Evolutionary conservation across 2,797 vertebrate genomes (phyloP).

Genomic region (Malurus leucopterus): DNA sequence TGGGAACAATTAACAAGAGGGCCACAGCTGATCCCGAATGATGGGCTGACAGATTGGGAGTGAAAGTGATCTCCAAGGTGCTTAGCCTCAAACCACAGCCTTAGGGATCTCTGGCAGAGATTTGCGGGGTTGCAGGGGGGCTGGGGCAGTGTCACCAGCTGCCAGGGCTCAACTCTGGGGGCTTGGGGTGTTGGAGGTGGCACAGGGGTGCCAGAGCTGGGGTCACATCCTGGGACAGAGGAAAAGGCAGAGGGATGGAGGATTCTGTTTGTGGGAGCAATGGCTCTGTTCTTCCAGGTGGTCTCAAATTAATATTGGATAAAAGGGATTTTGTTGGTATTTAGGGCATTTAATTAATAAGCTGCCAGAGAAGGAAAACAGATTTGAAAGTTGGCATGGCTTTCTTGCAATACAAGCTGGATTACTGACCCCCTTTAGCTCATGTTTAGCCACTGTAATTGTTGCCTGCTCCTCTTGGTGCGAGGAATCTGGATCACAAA

Average conservation of each 20-base stretch:
- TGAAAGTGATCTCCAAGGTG: conserved; percentile 54
- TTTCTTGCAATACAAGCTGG: neutral
- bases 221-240: neutral
- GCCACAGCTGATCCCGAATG: conserved; percentile 43
- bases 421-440: neutral
- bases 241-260: neutral
- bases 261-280: neutral
- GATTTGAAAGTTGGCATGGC: conserved; percentile 11
- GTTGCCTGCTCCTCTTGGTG: neutral
- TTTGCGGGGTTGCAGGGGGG: neutral
- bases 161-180: neutral
- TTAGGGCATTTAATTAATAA: conserved; percentile 41
- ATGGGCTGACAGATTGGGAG: conserved; percentile 52
- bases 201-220: neutral
- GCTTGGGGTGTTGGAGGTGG: neutral
- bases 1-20: conserved; percentile 52
- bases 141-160: neutral
- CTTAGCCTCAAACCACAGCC: conserved; percentile 47
- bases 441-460: neutral
- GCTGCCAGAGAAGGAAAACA: conserved; percentile 11
- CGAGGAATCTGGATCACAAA: neutral
- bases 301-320: conserved; percentile 14
- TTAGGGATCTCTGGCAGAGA: neutral
- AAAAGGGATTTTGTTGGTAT: conserved; percentile 38
- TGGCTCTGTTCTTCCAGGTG: neutral